Evolutionary conservation across 92 coral and sea anemone genomes (phyloP).

Genomic region (Paramuricea clavata): DNA sequence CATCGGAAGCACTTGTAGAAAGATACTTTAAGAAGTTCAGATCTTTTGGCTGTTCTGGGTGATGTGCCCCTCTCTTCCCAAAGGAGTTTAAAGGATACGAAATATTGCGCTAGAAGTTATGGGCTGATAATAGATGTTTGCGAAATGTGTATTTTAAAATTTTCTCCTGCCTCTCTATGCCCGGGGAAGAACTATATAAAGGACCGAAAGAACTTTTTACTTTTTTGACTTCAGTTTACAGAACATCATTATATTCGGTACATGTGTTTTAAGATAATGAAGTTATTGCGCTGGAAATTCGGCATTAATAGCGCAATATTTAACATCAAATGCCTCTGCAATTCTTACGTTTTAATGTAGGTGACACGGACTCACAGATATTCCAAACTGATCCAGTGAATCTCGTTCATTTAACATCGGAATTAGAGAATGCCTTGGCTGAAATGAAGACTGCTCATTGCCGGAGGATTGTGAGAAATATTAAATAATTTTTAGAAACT

Average conservation of each 20-base stretch:
- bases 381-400: constrained; percentile 97
- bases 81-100: no score
- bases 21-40: no score
- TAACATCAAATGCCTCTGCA: neutral
- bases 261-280: neutral
- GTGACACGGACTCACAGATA: constrained; percentile 55
- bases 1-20: no score
- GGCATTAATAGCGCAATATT: neutral
- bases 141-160: no score
- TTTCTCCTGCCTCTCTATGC: no score
- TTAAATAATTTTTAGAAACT: constrained; percentile 72
- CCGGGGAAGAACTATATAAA: no score
- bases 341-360: neutral
- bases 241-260: neutral
- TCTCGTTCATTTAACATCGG: constrained; percentile 85
- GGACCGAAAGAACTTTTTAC: no score
- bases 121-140: no score
- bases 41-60: no score
- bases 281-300: neutral
- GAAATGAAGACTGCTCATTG: constrained; percentile 99
- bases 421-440: constrained; percentile 89
- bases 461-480: constrained; percentile 94
- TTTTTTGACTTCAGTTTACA: no score
- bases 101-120: no score
- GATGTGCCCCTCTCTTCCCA: no score